Conservation (phyloP, 1,140 invertebrate genomes). For the Eumaeus atala region DNA sequence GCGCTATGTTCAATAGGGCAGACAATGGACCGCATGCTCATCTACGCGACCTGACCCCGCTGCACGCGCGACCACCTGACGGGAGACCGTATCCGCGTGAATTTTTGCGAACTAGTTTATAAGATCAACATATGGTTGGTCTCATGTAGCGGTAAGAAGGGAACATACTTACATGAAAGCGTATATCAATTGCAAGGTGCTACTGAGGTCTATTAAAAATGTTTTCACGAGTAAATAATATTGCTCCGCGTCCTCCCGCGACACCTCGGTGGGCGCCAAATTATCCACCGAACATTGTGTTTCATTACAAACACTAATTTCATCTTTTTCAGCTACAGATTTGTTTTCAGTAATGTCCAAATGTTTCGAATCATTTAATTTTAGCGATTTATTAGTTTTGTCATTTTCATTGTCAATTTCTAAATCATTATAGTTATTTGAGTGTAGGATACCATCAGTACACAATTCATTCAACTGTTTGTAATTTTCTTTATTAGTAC, state of each 20-base stretch:
- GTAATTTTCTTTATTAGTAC: not conserved
- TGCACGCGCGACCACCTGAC: no score
- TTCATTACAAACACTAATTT: not conserved
- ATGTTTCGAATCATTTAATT: not conserved
- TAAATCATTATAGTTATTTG: not conserved
- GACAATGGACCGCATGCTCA: no score
- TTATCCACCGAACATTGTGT: not conserved
- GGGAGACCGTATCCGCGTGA: no score
- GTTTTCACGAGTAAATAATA: not conserved
- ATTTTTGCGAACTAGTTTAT: not conserved
- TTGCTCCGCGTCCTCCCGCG: not conserved
- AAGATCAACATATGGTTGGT: not conserved
- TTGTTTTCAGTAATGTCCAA: not conserved
- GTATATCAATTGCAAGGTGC: not conserved
- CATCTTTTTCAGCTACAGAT: not conserved
- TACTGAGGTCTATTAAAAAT: conserved; percentile 1
- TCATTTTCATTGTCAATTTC: not conserved
- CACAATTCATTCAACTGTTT: not conserved
- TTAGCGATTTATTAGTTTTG: not conserved
- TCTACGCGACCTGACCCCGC: no score
- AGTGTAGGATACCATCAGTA: not conserved
- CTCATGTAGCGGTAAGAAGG: not conserved
- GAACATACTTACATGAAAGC: conserved; percentile 1
- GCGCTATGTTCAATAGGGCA: no score
- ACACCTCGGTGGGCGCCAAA: not conserved